Base-by-base conservation (phyloP, 2,113 vertebrate species). In the Brachyistius frenatus region DNA sequence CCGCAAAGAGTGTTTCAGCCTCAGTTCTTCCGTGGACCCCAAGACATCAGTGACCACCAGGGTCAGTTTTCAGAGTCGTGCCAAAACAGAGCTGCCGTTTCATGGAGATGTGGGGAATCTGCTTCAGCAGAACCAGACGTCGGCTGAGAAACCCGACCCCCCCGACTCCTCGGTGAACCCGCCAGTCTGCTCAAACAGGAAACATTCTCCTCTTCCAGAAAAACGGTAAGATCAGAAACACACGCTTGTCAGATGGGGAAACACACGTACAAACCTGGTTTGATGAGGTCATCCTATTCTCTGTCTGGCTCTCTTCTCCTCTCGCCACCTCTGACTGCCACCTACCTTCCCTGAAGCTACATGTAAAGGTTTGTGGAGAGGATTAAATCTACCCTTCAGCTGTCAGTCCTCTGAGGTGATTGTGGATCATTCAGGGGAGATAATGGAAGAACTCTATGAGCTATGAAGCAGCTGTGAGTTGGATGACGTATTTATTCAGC, bases 71-170 rank as follows among this genome's bases (percentile, higher is more conserved):
- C 89, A 92, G 89, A 85, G 87, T 57, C 63, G n/a, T 86, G 87
- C 84, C 86, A 89, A 92, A 92, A 84, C 84, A 74, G 79, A 67
- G 83, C 87, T 87, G 89, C 84, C 13, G 76, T 93, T 90, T 90
- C 88, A 92, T 88, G 89, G 91, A 85, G 86, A 90, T 81, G 79
- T 83, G 89, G 89, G 79, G 88, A 90, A 89, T 91, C 90, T 90
- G 86, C 92, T 88, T 91, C 89, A 92, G 74, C 85, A 90, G 86
- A 92, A 91, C 91, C 91, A 93, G 91, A 92, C 92, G 84, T 86
- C 14, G 76, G 61, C 83, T 54, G 63, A 89, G 91, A 88, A 92
- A 92, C 84, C 81, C 67, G 81, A 91, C 86, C 87, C 84, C 80
- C 81, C 80, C 86, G 90, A 91, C 91, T 93, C 75, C 77, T 91